A percentile compares a stretch with the other conserved stretches of the same genome.
phyloP scores from a whole-genome alignment of 2,113 vertebrate genomes.

The Apteryx mantelli region DNA sequence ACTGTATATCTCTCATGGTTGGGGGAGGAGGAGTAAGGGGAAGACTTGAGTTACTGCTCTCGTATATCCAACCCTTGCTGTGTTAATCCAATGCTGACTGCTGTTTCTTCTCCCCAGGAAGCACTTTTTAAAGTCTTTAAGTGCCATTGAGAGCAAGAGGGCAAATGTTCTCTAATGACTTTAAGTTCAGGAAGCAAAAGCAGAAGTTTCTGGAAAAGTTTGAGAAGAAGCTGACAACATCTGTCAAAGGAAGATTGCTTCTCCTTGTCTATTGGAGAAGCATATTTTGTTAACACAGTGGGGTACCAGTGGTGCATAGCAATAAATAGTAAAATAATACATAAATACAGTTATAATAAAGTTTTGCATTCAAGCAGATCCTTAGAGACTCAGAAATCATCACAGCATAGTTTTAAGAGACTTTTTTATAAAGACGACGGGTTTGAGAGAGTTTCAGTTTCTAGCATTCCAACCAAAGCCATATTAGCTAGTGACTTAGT shows the following conservation, averaged over 20 bases:
- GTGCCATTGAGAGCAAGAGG: conserved; percentile 29
- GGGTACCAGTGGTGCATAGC: background rate
- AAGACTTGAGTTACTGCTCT: conserved; percentile 12
- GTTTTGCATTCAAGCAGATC: background rate
- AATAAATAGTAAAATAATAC: background rate
- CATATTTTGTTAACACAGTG: background rate
- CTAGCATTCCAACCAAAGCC: background rate
- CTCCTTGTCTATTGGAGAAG: background rate
- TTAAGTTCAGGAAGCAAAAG: conserved; percentile 2
- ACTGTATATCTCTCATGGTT: background rate
- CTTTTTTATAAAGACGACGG: background rate
- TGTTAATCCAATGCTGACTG: conserved; percentile 28
- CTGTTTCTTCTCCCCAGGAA: conserved; percentile 50
- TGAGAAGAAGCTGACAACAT: background rate
- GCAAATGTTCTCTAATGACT: conserved; percentile 46
- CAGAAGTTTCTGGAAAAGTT: conserved; percentile 1
- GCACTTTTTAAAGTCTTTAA: conserved; percentile 41
- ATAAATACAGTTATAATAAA: background rate
- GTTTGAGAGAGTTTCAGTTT: background rate
- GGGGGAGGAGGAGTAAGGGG: background rate
- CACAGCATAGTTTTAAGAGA: background rate
- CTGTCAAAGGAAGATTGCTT: background rate
- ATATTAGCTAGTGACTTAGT: background rate
- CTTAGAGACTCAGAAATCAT: background rate
- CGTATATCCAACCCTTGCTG: background rate